phyloP scores from a whole-genome alignment of 2,888 invertebrate genomes.

The Coecobrya sp. region DNA sequence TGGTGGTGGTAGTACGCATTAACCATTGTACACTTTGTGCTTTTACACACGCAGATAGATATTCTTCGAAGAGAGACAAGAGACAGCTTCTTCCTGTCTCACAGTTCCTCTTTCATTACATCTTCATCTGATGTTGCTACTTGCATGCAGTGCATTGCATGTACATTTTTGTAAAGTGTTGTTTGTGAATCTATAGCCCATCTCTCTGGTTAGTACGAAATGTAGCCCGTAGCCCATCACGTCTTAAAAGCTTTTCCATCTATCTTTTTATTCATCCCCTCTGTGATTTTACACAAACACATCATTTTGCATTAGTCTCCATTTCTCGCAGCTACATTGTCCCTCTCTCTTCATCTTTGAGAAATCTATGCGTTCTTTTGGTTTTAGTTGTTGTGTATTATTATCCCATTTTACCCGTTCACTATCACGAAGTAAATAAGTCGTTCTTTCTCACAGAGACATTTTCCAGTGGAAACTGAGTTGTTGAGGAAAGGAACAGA shows the following conservation, averaged over 20 bases:
- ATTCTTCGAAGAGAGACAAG: conserved; percentile 71
- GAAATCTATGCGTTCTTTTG: conserved; percentile 20
- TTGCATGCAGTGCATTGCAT: background rate
- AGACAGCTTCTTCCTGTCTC: conserved; percentile 80
- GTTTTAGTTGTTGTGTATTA: conserved; percentile 24
- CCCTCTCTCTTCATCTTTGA: background rate
- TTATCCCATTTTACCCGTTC: conserved; percentile 51
- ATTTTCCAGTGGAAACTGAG: conserved; percentile 46
- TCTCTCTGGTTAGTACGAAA: background rate
- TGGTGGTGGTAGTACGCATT: background rate
- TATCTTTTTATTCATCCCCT: conserved; percentile 61
- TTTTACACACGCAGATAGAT: conserved; percentile 43
- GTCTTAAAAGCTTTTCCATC: conserved; percentile 79
- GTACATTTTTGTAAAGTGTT: conserved; percentile 15
- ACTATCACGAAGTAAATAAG: background rate
- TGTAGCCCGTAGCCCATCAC: conserved; percentile 55
- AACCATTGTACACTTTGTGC: conserved; percentile 19
- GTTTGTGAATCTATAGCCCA: conserved; percentile 29
- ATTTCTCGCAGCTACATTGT: conserved; percentile 9
- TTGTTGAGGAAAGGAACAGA: conserved; percentile 61
- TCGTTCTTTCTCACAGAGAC: conserved; percentile 19
- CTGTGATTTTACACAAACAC: conserved; percentile 78
- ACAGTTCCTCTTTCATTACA: conserved; percentile 28
- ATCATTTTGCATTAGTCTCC: conserved; percentile 70
- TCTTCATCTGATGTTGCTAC: background rate